Conservation (phyloP, 2,797 vertebrate genomes). For the Corythornis leucogaster region DNA sequence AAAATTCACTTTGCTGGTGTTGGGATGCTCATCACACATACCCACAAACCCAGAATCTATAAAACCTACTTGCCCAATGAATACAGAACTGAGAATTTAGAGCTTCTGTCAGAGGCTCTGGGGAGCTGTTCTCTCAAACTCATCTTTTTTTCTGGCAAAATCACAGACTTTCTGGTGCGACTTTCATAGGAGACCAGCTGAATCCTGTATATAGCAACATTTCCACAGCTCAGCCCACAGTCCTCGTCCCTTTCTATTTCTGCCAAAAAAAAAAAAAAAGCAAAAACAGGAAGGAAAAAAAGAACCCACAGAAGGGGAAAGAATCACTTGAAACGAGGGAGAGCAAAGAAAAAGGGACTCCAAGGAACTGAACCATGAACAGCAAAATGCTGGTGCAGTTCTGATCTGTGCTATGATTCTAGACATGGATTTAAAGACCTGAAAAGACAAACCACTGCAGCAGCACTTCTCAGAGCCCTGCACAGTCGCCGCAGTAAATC, state of each 20-base stretch:
- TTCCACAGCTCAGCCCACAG: slow-evolving; percentile 43
- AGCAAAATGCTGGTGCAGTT: neutral
- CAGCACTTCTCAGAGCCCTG: accelerated
- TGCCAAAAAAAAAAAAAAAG: neutral
- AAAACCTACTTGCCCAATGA: neutral
- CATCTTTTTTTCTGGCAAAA: neutral
- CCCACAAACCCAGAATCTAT: neutral
- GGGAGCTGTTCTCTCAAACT: neutral
- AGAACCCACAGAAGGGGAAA: neutral
- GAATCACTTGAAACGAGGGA: neutral
- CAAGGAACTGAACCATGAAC: neutral
- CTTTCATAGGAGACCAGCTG: slow-evolving; percentile 18
- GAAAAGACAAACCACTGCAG: neutral
- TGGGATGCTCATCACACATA: neutral
- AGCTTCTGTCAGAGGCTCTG: neutral
- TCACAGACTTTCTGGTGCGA: neutral
- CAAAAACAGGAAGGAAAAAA: neutral
- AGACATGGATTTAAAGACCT: neutral
- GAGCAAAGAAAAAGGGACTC: neutral
- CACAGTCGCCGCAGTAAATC: neutral
- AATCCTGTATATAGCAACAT: slow-evolving; percentile 30
- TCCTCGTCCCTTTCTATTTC: neutral
- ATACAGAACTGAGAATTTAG: too few relatives aligned
- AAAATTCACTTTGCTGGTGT: neutral
- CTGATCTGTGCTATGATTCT: neutral